These are phyloP conservation scores for Volucella bombylans DNA, from an alignment of 2,888 invertebrate species.

Conservation along the genomic window DNA sequence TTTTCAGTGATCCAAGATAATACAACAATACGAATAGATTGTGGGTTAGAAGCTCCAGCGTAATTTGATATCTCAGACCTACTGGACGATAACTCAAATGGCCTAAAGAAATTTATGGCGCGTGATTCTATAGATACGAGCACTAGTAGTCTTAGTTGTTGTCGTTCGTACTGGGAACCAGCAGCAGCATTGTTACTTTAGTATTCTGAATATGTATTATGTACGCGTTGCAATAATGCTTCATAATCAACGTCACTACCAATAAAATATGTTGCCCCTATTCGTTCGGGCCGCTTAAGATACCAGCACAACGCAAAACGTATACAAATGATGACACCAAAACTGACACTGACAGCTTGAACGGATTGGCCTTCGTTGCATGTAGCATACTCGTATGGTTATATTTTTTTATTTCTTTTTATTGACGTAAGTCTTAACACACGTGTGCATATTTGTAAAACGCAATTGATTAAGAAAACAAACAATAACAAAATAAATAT, in stretches of 20 bases:
- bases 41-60: neutral
- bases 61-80: slow-evolving; percentile 31
- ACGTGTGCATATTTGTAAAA: neutral
- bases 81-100: slow-evolving; percentile 24
- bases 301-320: neutral
- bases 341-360: no score
- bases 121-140: neutral
- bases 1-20: neutral
- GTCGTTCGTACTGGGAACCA: neutral
- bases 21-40: neutral
- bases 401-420: neutral
- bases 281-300: neutral
- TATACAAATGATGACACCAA: slow-evolving; percentile 8
- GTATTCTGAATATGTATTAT: slow-evolving; percentile 11
- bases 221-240: slow-evolving; percentile 9
- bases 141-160: neutral
- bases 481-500: neutral
- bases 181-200: neutral
- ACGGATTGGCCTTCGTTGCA: neutral
- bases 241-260: slow-evolving; percentile 3
- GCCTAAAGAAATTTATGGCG: slow-evolving; percentile 28
- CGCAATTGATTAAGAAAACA: slow-evolving; percentile 12
- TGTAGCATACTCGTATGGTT: neutral
- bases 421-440: neutral
- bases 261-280: slow-evolving; percentile 6